These are phyloP conservation scores for Dugesia japonica DNA, from an alignment of 2,888 invertebrate species.

Conservation along the genomic window DNA sequence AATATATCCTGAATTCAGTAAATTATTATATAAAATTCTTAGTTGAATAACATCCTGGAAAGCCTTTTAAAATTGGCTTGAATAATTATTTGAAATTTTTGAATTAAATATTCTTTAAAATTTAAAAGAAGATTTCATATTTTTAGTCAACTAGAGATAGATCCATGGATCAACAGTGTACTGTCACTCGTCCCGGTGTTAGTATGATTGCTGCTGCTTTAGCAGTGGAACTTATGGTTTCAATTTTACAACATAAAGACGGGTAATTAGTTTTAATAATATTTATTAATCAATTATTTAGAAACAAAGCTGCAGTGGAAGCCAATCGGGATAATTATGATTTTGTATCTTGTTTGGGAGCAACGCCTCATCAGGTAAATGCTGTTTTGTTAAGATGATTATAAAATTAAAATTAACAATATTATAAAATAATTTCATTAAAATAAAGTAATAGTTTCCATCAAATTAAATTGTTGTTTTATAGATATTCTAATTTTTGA, in stretches of 20 bases:
- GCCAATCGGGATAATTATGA: constrained; percentile 41
- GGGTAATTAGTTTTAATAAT: constrained; percentile 50
- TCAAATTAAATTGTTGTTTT: too few relatives aligned
- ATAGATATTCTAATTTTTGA: too few relatives aligned
- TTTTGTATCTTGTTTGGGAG: constrained; percentile 54
- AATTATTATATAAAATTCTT: too few relatives aligned
- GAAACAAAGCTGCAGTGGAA: constrained; percentile 57
- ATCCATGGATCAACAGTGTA: constrained; percentile 91
- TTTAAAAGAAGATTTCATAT: neutral
- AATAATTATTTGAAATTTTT: too few relatives aligned
- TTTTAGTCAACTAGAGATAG: constrained; percentile 64
- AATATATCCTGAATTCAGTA: too few relatives aligned
- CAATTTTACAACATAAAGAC: constrained; percentile 66
- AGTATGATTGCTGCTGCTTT: constrained; percentile 74
- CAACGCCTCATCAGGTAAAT: constrained; percentile 62
- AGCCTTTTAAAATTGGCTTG: too few relatives aligned
- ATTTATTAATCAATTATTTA: constrained; percentile 39
- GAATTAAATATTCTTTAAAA: neutral
- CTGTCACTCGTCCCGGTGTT: constrained; percentile 81
- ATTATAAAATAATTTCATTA: too few relatives aligned
- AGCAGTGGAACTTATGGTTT: constrained; percentile 73
- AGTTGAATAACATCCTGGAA: too few relatives aligned
- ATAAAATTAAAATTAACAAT: too few relatives aligned
- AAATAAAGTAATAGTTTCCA: too few relatives aligned
- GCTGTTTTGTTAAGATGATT: too few relatives aligned